Evolutionary conservation across 1,140 invertebrate genomes (phyloP), one percentile per base, ranked within the genome.

Genomic region (Calephelis virginiensis): DNA sequence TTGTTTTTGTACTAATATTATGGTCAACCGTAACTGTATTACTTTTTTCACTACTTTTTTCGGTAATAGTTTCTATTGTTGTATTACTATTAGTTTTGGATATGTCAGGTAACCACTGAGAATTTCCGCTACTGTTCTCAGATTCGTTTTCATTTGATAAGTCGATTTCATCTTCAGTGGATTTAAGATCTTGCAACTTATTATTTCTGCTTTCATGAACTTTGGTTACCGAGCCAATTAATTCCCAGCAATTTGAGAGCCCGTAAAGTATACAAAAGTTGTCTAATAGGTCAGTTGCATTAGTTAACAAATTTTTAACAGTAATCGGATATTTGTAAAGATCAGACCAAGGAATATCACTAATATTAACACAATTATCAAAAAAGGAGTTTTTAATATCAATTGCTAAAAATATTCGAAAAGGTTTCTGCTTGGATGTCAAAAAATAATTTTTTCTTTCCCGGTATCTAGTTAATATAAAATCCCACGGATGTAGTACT

Each of bases 191-290:
- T 13, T 56, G 1, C 12, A 63, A 9, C 12, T 56, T 60, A 63
- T 45, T 53, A 5, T 11, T 47, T 46, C 66, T 67, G 45, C 47
- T 61, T 17, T 80, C 78, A 60, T 68, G 68, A 12, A 85, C 61
- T 78, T 91, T 89, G 49, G 75, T 72, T 13, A 89, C 82, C 12
- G 83, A 77, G 38, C 87, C 86, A 53, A 86, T 73, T 38, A 90
- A 61, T 74, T 90, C 86, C 89, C 89, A 91, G 67, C 85, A 89
- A 69, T 75, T 50, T 38, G 69, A 48, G 50, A 81, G 77, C 6
- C 89, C 89, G 67, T 68, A 77, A 67, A 91, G 79, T 77, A 91
- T 88, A 71, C 82, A 90, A 70, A 90, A 89, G 67, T 80, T 79
- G 53, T 91, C 82, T 75, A 84, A 80, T 61, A 80, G 56, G 53